Evolutionary conservation across 2,113 vertebrate genomes (phyloP), one percentile per base, ranked within the genome.

Genomic region (Fulica atra): DNA sequence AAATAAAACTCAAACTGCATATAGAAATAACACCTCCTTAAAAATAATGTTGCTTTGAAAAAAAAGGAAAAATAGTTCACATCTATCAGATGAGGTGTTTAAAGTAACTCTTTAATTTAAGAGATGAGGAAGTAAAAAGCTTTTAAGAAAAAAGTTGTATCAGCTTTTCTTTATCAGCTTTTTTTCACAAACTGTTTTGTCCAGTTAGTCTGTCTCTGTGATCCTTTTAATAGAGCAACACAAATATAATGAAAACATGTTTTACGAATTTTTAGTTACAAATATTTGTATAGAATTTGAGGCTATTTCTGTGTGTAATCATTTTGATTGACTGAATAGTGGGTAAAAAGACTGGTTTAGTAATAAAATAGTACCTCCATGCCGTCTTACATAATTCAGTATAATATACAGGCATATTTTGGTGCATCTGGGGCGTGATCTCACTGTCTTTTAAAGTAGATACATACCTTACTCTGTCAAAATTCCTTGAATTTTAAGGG

Each of bases 1-100:
- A 93, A 95, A 59, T 95, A 91, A 80, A 88, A 56, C 36, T 88
- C 56, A 40, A 93, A 96, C 42, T 92, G 74, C 57, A 48, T 88
- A 29, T 60, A 93, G 57, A 69, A 86, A 91, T 95, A 94, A 51
- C 65, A 86, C 74, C 21, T 71, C 57, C 59, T 94, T 83, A 51
- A 91, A 95, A 81, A 76, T 57, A 44, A 35, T 74, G 74, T 56
- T 88, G 9, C 38, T 74, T 40, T 78, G 19, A 33, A 82, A 84
- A 76, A 60, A 48, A 77, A 11, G 65, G 26, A 24, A 85, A 93
- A 89, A 71, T 70, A 60, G 28, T 86, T 95, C 46, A 64, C 26
- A 46, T 26, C 71, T 78, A n/a, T 78, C 73, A 80, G 73, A 56
- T 68, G 15, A 40, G 46, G 12, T 65, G 40, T 77, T 92, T 92